Evolutionary conservation across 2,888 invertebrate genomes (phyloP).

Genomic region (Dastarcus helophoroides): DNA sequence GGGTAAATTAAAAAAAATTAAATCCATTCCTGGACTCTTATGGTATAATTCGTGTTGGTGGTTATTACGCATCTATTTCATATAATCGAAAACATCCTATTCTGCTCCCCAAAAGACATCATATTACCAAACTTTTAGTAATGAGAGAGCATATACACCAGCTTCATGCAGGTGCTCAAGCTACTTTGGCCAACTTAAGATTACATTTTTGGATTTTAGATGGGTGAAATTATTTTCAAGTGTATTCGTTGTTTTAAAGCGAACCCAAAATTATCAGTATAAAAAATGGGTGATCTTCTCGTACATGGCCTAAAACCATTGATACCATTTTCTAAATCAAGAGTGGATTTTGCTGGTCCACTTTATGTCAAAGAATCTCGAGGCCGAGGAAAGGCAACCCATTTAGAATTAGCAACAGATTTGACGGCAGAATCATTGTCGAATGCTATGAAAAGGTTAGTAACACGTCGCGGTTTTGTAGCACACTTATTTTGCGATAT

Average conservation of each 20-base stretch:
- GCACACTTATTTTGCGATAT: background rate
- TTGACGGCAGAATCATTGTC: background rate
- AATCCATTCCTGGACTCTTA: no score
- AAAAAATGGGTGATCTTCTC: slow-evolving; percentile 3
- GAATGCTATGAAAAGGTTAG: background rate
- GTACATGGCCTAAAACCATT: background rate
- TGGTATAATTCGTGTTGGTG: no score
- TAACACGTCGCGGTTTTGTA: background rate
- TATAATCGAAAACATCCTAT: slow-evolving; percentile 1
- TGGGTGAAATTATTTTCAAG: no score
- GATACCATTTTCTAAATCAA: background rate
- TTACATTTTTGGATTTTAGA: no score
- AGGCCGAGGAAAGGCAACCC: background rate
- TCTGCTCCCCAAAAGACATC: background rate
- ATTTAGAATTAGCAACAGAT: background rate
- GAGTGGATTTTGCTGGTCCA: slow-evolving; percentile 2
- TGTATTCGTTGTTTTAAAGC: slow-evolving; percentile 2
- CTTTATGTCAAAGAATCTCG: background rate
- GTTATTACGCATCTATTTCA: no score
- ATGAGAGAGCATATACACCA: background rate
- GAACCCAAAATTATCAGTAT: background rate
- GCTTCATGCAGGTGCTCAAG: slow-evolving; percentile 1
- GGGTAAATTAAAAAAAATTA: no score
- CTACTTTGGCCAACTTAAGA: background rate
- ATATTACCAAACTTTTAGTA: background rate